Evolutionary conservation across 92 coral and sea anemone species (phyloP), one percentile per base, ranked within the genome.

Genomic region (Desmophyllum pertusum): DNA sequence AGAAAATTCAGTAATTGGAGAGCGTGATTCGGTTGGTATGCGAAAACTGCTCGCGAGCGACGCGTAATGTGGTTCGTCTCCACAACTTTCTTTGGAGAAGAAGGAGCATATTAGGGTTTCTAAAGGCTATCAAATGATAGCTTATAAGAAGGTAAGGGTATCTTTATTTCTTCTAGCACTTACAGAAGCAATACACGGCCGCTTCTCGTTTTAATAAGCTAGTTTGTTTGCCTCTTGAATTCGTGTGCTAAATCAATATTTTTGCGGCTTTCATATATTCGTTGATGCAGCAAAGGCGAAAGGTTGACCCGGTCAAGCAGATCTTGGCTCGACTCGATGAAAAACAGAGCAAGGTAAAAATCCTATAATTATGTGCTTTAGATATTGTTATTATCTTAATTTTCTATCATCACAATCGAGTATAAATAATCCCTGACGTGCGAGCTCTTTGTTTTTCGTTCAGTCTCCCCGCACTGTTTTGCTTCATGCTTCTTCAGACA

Each of bases 271-370:
- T 0, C n/a, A n/a, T n/a, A 33, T 31, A 18, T 39, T 15, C 31
- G 29, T 21, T 0, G n/a, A 27, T 73, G 10, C 75, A 76, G 87
- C 87, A 45, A 17, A 51, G 81, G 6, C 65, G 81, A 7, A 84
- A 75, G 39, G 74, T 66, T 48, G 94, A 91, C 75, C 94, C 92
- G 53, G 94, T 91, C 70, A 90, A 90, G 63, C 92, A 91, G 69
- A 91, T 91, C 43, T 84, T 91, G 45, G 92, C 94, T 70, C 86
- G 86, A 50, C 40, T 88, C 30, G 94, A 91, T 36, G 94, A 86
- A 25, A 91, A 88, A 35, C 91, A 91, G 66, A 84, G 79, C 90
- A 88, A 88, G 94, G 94, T 91, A 88, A 50, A 40, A 53, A 81
- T 41, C 48, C 81, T 80, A 7, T 68, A 25, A 80, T 51, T 36